Percentiles rank a stretch among this genome's conserved stretches.
Conservation (phyloP, 92 coral and sea anemone genomes). For the Plumapathes pennacea region DNA sequence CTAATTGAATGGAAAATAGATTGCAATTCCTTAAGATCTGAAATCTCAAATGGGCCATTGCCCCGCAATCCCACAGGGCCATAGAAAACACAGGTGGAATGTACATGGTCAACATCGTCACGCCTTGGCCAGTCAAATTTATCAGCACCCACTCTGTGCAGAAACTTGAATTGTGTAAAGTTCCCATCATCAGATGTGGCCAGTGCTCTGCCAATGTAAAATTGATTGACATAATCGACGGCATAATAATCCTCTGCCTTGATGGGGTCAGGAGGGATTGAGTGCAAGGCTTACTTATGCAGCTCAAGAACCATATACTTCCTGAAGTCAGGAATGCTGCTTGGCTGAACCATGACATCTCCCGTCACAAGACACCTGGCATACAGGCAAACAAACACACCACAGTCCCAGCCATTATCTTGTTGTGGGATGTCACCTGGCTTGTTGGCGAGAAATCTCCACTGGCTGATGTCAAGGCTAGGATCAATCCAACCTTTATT, state of each 20-base stretch:
- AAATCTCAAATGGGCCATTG: slow-evolving; percentile 26
- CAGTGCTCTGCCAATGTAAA: slow-evolving; percentile 38
- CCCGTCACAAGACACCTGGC: slow-evolving; percentile 35
- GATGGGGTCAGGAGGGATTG: slow-evolving; percentile 11
- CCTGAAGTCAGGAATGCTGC: slow-evolving; percentile 32
- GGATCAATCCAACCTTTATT: slow-evolving; percentile 25
- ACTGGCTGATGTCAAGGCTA: slow-evolving; percentile 2
- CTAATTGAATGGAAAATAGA: no score
- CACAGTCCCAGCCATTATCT: slow-evolving; percentile 36
- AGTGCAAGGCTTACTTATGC: slow-evolving; percentile 6
- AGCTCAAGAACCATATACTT: slow-evolving; percentile 39
- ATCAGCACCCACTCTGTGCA: slow-evolving; percentile 28
- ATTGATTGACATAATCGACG: slow-evolving; percentile 40
- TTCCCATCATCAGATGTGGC: not conserved
- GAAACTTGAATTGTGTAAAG: slow-evolving; percentile 13
- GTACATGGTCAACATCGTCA: slow-evolving; percentile 21
- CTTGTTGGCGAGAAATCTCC: slow-evolving; percentile 18
- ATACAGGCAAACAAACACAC: slow-evolving; percentile 38
- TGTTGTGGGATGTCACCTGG: slow-evolving; percentile 17
- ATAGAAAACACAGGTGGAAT: slow-evolving; percentile 11
- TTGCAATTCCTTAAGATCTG: no score
- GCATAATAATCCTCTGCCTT: slow-evolving; percentile 31
- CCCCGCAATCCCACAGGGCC: slow-evolving; percentile 22
- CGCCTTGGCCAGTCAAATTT: slow-evolving; percentile 45
- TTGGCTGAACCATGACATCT: slow-evolving; percentile 8